Percentiles rank a stretch among this genome's conserved stretches.
phyloP scores from a whole-genome alignment of 2,113 vertebrate species.

The Ptilonorhynchus violaceus region DNA sequence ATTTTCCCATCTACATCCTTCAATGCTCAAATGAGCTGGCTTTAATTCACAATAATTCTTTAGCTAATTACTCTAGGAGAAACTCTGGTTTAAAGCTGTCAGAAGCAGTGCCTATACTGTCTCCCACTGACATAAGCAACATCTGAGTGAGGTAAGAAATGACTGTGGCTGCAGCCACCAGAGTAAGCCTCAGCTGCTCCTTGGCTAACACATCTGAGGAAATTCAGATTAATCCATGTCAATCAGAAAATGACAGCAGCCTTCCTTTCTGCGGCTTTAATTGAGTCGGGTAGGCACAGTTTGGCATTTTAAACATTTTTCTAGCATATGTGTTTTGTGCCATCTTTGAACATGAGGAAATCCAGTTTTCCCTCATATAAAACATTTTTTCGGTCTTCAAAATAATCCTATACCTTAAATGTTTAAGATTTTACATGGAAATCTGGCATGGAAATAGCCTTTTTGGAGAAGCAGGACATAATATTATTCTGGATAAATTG shows the following conservation, averaged over 20 bases:
- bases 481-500: neutral
- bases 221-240: neutral
- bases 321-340: neutral
- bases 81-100: neutral
- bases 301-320: neutral
- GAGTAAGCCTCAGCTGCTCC: neutral
- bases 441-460: slow-evolving; percentile 1
- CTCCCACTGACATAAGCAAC: neutral
- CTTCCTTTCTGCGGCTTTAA: neutral
- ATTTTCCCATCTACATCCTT: neutral
- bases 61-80: neutral
- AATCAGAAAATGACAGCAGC: neutral
- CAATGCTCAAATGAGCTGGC: neutral
- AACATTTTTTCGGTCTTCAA: neutral
- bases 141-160: neutral
- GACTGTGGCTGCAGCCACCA: neutral
- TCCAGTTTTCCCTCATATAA: neutral
- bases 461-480: neutral
- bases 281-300: neutral
- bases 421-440: neutral
- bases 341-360: neutral
- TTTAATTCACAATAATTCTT: neutral
- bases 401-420: neutral
- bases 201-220: neutral
- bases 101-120: neutral